These are phyloP conservation scores for Philypnodon macrostomus DNA, from an alignment of 2,797 vertebrate species.

Conservation along the genomic window DNA sequence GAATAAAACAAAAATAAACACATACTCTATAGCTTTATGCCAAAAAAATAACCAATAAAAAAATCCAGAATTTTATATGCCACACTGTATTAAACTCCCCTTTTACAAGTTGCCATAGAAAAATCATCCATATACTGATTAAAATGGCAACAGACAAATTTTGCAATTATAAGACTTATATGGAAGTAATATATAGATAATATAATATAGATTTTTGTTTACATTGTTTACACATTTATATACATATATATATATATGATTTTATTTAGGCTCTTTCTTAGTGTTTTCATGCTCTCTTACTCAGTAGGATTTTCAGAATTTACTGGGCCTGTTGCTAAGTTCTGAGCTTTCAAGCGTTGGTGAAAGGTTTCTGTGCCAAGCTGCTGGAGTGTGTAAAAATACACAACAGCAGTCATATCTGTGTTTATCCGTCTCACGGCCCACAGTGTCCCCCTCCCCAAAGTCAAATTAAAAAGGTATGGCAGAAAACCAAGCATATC, in stretches of 20 bases:
- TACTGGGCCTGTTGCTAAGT: constrained; percentile 60
- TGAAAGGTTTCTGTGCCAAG: constrained; percentile 60
- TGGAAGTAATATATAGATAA: too few relatives aligned
- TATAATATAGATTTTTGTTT: too few relatives aligned
- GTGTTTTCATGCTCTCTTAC: constrained; percentile 32
- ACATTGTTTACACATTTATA: too few relatives aligned
- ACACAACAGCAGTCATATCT: constrained; percentile 53
- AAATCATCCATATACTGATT: too few relatives aligned
- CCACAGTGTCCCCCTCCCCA: constrained; percentile 61
- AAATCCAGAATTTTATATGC: constrained; percentile 19
- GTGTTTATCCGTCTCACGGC: constrained; percentile 55
- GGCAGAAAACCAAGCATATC: constrained; percentile 68
- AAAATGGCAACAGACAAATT: too few relatives aligned
- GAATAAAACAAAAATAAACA: too few relatives aligned
- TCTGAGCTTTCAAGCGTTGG: constrained; percentile 65
- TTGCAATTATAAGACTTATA: too few relatives aligned
- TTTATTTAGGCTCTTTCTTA: too few relatives aligned
- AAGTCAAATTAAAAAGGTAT: constrained; percentile 75
- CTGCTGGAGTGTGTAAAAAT: constrained; percentile 68
- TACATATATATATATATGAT: too few relatives aligned
- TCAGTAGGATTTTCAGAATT: constrained; percentile 41
- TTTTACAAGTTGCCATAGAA: too few relatives aligned
- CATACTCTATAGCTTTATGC: too few relatives aligned
- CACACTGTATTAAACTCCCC: constrained; percentile 3
- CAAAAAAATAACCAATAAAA: not conserved